Evolutionary conservation across 2,113 vertebrate species (phyloP), one percentile per base, ranked within the genome.

Genomic region (Apistogramma diplotaenia): DNA sequence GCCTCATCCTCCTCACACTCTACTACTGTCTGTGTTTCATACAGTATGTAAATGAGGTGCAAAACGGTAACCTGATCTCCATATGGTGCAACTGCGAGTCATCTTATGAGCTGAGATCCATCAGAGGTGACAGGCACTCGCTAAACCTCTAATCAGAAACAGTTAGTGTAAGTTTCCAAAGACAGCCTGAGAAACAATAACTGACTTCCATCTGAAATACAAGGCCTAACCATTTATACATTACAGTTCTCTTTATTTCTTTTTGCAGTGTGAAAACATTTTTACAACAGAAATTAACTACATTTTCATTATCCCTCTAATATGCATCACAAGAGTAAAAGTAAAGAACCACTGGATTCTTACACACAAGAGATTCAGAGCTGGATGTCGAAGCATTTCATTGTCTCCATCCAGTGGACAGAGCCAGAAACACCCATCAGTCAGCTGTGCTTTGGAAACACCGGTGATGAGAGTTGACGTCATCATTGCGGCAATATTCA

Each of bases 361-460:
- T 51, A 3, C 2, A 21, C 1, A 9, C 10, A 46, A 12, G 5
- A 8, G 46, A n/a, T 54, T 2, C n/a, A 40, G 18, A 65, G 43
- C 15, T 16, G 15, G 15, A 62, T 21, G 18, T 57, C 12, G 2
- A 3, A n/a, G 3, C 5, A 9, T 2, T 15, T 27, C 21, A 21
- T 29, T 84, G 74, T 83, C 76, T 21, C 83, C 76, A 84, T 79
- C 88, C 74, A 80, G 88, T 86, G 89, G 83, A 43, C 79, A 83
- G 3, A 33, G 6, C 16, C 19, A 19, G 2, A 29, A 71, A 15
- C 57, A 25, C 19, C 67, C 57, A 13, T 46, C 23, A 40, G 15
- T 27, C 35, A 8, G 49, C n/a, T 40, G 18, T 56, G 43, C 10
- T 62, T 73, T 49, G 8, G n/a, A 19, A 15, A 29, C 29, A 49